Evolutionary conservation across 37 sponge, comb jelly and placozoan species (phyloP).

Genomic region (Ephydatia muelleri): DNA sequence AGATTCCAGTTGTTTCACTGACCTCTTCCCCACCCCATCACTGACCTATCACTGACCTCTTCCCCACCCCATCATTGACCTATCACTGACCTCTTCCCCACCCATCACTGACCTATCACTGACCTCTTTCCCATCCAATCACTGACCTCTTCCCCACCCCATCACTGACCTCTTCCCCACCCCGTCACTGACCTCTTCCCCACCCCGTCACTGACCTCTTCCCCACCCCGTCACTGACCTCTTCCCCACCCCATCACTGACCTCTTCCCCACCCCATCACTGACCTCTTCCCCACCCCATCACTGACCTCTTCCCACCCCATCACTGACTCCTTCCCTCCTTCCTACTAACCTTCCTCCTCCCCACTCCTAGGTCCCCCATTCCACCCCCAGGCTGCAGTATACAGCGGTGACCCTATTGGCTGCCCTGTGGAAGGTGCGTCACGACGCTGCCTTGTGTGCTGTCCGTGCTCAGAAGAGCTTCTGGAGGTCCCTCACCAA

Average conservation of each 20-base stretch:
- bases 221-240: neutral
- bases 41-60: neutral
- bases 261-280: neutral
- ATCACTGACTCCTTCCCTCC: neutral
- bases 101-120: no score
- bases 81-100: neutral
- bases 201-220: neutral
- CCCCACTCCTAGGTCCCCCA: conserved; percentile 12
- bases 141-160: neutral
- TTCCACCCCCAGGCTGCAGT: neutral
- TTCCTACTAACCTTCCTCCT: neutral
- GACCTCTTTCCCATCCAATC: no score
- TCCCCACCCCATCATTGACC: neutral
- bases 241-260: no score
- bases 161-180: neutral
- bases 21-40: neutral
- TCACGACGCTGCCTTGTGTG: conserved; percentile 59
- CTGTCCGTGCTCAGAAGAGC: conserved; percentile 21
- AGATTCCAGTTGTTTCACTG: neutral
- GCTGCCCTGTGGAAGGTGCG: conserved; percentile 58
- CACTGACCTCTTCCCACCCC: neutral
- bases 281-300: neutral
- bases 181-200: neutral
- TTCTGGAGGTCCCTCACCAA: conserved; percentile 59
- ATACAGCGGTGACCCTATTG: conserved; percentile 40